Base-by-base conservation (phyloP, 2,113 vertebrate species). In the Henicopernis longicauda region DNA sequence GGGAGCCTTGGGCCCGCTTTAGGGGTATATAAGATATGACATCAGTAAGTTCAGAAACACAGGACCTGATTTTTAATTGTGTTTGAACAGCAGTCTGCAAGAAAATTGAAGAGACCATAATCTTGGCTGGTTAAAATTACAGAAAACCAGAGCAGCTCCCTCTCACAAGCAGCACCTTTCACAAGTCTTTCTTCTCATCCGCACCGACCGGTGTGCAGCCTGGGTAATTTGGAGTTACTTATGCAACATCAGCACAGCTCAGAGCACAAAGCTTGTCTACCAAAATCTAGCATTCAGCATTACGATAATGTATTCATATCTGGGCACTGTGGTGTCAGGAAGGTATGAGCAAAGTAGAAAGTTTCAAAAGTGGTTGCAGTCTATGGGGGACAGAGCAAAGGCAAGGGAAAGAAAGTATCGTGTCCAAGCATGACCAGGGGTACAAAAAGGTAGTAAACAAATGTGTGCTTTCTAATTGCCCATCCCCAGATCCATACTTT, bases 201-300 rank as follows among this genome's bases (percentile, higher is more conserved):
- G 74, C 90, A 85, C 27, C n/a, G 47, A 59, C 26, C 2, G 0
- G 12, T 0, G 0, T 36, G 59, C n/a, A 65, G 69, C 29, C 58
- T 42, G 54, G 45, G 31, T 93, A 72, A 79, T 85, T 44, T 72
- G 47, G 52, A 91, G 47, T 52, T 85, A 42, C n/a, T 91, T 74
- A 36, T 27, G 81, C 47, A 77, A 52, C 1, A 5, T 57, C 84
- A 89, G 55, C 65, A 79, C 38, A 84, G 40, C 57, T 71, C 78
- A 86, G 76, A 84, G 31, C 57, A 50, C 31, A 85, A 58, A 72
- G n/a, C 52, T 59, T 54, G 23, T 61, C 66, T 69, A 44, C 26
- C 1, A 0, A 91, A 86, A 79, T 65, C 31, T 31, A 79, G 26
- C 27, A 74, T 52, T 73, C 65, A 87, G 69, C 34, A 40, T 44